phyloP scores from a whole-genome alignment of 2,113 vertebrate species.

The Xenus cinereus region DNA sequence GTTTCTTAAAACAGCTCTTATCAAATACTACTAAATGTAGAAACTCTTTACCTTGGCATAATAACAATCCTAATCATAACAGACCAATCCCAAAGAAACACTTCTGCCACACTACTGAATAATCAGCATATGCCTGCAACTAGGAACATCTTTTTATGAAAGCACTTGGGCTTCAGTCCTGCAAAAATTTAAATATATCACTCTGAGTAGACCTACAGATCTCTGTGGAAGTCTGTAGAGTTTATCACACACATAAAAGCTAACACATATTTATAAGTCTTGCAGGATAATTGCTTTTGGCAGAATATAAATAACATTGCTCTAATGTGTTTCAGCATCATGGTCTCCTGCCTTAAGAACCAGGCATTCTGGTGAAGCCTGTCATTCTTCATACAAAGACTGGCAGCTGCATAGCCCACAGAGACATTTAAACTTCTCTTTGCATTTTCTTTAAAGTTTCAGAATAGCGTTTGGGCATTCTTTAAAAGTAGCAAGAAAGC shows the following conservation, averaged over 20 bases:
- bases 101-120: neutral
- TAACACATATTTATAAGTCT: slow-evolving; percentile 41
- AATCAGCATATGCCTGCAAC: slow-evolving; percentile 39
- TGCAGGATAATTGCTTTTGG: slow-evolving; percentile 55
- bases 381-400: slow-evolving; percentile 53
- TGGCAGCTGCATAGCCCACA: slow-evolving; percentile 44
- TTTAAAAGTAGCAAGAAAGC: slow-evolving; percentile 23
- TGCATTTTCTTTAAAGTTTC: slow-evolving; percentile 42
- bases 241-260: slow-evolving; percentile 45
- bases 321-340: slow-evolving; percentile 43
- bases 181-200: slow-evolving; percentile 62
- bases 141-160: slow-evolving; percentile 40
- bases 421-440: slow-evolving; percentile 45
- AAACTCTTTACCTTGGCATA: neutral
- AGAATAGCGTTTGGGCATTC: neutral
- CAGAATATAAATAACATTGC: slow-evolving; percentile 55
- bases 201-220: slow-evolving; percentile 39
- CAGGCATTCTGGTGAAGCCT: slow-evolving; percentile 54
- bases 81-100: slow-evolving; percentile 9
- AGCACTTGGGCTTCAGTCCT: slow-evolving; percentile 48
- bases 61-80: neutral
- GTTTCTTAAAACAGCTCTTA: neutral
- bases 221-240: slow-evolving; percentile 33
- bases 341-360: slow-evolving; percentile 38
- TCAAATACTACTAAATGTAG: neutral